Conservation (phyloP, 2,888 invertebrate genomes). For the Hydriomena furcata region DNA sequence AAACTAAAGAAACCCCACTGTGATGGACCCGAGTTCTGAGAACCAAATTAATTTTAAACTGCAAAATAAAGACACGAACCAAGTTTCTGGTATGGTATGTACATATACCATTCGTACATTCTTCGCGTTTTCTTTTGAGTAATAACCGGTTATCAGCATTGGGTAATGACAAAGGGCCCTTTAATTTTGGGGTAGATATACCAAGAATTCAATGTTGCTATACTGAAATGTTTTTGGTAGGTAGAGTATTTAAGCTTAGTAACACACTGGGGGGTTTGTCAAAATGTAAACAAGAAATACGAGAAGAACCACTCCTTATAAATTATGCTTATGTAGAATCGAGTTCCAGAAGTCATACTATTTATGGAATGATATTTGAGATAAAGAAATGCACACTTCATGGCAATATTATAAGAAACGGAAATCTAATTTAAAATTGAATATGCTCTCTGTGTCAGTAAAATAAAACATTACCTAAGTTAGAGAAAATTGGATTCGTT, state of each 20-base stretch:
- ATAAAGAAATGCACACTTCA: neutral
- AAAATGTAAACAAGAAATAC: conserved; percentile 9
- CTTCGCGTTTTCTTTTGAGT: conserved; percentile 10
- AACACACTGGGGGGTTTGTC: neutral
- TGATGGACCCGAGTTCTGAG: conserved; percentile 9
- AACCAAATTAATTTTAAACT: conserved; percentile 14
- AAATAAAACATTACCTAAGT: too few relatives aligned
- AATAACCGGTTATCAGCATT: conserved; percentile 29
- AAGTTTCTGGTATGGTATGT: too few relatives aligned
- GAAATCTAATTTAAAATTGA: too few relatives aligned
- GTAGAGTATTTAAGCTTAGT: too few relatives aligned
- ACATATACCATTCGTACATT: too few relatives aligned
- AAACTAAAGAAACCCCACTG: conserved; percentile 4
- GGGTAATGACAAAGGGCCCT: conserved; percentile 23
- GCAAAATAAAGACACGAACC: conserved; percentile 8
- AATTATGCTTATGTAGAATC: neutral
- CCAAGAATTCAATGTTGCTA: conserved; percentile 9
- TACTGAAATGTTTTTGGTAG: too few relatives aligned
- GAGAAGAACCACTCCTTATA: conserved; percentile 5
- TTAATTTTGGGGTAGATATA: conserved; percentile 6
- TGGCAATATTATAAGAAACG: too few relatives aligned
- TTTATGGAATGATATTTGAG: conserved; percentile 9
- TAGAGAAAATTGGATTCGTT: neutral
- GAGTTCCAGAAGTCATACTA: neutral
- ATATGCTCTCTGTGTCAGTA: too few relatives aligned